Percentiles rank a stretch among this genome's conserved stretches.
These are phyloP conservation scores for Pandemis corylana DNA, from an alignment of 2,888 invertebrate genomes.

Conservation along the genomic window DNA sequence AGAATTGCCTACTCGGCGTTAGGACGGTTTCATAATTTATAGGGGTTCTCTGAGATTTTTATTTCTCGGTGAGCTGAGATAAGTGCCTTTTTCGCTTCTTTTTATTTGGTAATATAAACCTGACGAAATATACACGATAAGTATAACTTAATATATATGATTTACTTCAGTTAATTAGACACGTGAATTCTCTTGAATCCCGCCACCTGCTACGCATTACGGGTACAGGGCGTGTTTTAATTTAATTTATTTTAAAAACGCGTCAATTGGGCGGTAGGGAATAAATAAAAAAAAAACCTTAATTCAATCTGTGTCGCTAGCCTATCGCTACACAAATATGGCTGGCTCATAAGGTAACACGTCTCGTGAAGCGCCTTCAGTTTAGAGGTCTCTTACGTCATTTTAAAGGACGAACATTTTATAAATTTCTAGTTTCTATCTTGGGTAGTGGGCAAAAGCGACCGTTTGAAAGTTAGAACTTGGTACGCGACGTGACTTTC, in stretches of 20 bases:
- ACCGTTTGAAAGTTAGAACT: constrained; percentile 8
- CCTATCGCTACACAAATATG: constrained; percentile 30
- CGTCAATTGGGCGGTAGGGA: background rate
- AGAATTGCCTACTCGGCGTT: constrained; percentile 33
- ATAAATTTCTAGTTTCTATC: constrained; percentile 27
- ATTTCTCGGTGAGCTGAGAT: constrained; percentile 36
- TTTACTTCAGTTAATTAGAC: constrained; percentile 28
- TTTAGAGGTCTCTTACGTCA: constrained; percentile 23
- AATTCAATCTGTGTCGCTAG: constrained; percentile 5
- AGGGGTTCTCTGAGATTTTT: constrained; percentile 40
- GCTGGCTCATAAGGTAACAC: constrained; percentile 23
- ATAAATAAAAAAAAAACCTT: constrained; percentile 13
- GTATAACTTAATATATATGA: constrained; percentile 8
- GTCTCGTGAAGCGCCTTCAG: constrained; percentile 1
- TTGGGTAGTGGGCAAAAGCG: constrained; percentile 18
- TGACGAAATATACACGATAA: constrained; percentile 33
- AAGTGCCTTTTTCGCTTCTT: constrained; percentile 41
- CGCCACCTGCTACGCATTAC: constrained; percentile 5
- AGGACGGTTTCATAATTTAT: constrained; percentile 42
- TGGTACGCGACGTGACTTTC: constrained; percentile 19
- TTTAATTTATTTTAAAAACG: constrained; percentile 19
- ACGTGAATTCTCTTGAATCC: constrained; percentile 11
- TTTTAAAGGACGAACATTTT: constrained; percentile 19
- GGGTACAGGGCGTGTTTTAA: background rate
- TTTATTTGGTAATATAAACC: constrained; percentile 40